Percentiles rank a stretch among this genome's conserved stretches.
Conservation (phyloP, 2,888 invertebrate species). For the Sarcophaga caerulescens region DNA sequence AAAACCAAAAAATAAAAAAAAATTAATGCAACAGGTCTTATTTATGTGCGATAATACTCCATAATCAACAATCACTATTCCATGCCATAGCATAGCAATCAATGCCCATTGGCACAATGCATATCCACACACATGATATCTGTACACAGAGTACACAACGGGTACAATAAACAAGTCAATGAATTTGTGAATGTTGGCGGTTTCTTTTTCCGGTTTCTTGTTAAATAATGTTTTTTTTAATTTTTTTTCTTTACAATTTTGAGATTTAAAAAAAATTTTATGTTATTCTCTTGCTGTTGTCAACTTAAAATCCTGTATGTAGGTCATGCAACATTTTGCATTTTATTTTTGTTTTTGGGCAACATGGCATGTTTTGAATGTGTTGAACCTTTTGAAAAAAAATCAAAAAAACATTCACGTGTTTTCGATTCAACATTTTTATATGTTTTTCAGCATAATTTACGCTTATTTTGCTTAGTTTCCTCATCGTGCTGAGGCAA, state of each 20-base stretch:
- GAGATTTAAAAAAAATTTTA: conserved; percentile 1
- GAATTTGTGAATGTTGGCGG: conserved; percentile 43
- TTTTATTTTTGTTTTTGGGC: not conserved
- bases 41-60: conserved; percentile 21
- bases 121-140: not conserved
- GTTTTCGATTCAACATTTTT: conserved; percentile 12
- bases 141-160: not conserved
- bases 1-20: not conserved
- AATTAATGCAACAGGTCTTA: conserved; percentile 53
- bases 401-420: conserved; percentile 37
- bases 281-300: conserved; percentile 1
- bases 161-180: not conserved
- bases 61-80: conserved; percentile 14
- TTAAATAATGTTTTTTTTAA: conserved; percentile 29
- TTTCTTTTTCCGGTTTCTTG: conserved; percentile 50
- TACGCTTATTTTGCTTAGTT: conserved; percentile 31
- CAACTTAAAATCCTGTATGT: conserved; percentile 35
- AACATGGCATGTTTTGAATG: too few species aligned
- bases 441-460: conserved; percentile 30
- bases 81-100: not conserved
- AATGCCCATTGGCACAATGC: not conserved
- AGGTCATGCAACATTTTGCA: conserved; percentile 61
- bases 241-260: not conserved
- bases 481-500: conserved; percentile 35
- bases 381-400: not conserved